phyloP scores from a whole-genome alignment of 2,797 vertebrate species.

The Echiichthys vipera region DNA sequence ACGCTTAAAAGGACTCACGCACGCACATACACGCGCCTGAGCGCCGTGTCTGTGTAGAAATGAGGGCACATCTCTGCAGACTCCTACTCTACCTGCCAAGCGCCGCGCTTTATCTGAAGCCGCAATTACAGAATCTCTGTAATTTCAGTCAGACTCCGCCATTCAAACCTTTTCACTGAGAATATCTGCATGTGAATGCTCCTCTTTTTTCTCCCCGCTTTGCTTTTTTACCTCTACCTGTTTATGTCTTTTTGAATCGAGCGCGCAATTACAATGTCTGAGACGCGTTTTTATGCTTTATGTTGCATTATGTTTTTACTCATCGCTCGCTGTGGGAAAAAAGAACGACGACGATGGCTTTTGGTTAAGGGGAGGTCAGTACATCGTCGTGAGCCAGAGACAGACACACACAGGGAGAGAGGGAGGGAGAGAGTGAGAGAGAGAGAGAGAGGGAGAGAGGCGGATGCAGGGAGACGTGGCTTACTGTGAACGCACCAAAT shows the following conservation, averaged over 20 bases:
- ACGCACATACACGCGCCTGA: slow-evolving; percentile 25
- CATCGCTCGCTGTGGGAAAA: neutral
- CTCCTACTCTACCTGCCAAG: slow-evolving; percentile 82
- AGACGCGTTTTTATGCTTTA: slow-evolving; percentile 25
- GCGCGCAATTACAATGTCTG: slow-evolving; percentile 41
- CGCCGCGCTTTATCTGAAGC: slow-evolving; percentile 74
- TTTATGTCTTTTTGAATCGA: slow-evolving; percentile 55
- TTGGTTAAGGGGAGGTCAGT: slow-evolving; percentile 51
- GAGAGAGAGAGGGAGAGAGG: neutral
- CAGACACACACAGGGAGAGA: neutral
- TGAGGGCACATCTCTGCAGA: slow-evolving; percentile 82
- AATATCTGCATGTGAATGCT: slow-evolving; percentile 54
- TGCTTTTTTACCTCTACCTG: slow-evolving; percentile 54
- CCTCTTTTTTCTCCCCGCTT: slow-evolving; percentile 12
- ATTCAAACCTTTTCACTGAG: slow-evolving; percentile 60
- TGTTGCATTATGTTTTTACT: slow-evolving; percentile 44
- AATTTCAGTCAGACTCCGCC: slow-evolving; percentile 72
- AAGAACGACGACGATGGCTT: neutral
- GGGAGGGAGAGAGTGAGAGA: neutral
- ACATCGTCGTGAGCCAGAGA: slow-evolving; percentile 13
- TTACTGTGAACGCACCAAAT: slow-evolving; percentile 70
- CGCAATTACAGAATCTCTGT: slow-evolving; percentile 81
- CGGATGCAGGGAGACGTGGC: slow-evolving; percentile 15
- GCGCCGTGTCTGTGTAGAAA: slow-evolving; percentile 65
- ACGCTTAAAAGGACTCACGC: slow-evolving; percentile 56